Evolutionary conservation across 2,888 invertebrate genomes (phyloP).

Genomic region (Tachina lurida): DNA sequence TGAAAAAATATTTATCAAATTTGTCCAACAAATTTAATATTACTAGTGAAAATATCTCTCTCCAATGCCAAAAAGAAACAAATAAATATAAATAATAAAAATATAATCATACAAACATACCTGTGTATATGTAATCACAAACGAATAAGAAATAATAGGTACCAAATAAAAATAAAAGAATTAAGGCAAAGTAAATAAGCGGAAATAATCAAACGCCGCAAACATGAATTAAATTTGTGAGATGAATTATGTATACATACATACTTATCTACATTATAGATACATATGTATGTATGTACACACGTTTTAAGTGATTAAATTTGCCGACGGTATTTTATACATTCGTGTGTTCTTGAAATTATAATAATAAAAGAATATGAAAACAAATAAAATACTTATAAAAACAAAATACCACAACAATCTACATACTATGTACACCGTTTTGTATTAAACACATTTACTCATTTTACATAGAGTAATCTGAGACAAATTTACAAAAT

Average conservation of each 20-base stretch:
- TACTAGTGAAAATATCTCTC: constrained; percentile 31
- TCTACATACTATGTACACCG: background rate
- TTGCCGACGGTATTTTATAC: constrained; percentile 54
- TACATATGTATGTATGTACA: background rate
- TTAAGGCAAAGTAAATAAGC: background rate
- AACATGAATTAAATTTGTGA: constrained; percentile 25
- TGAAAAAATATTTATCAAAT: background rate
- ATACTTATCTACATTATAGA: too few species aligned
- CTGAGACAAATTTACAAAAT: background rate
- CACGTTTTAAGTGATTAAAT: background rate
- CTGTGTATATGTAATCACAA: background rate
- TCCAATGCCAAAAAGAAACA: constrained; percentile 34
- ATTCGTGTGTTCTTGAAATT: constrained; percentile 18
- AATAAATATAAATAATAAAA: background rate
- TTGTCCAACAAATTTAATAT: background rate
- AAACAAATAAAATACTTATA: background rate
- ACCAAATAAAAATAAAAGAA: constrained; percentile 4
- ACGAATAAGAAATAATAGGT: background rate
- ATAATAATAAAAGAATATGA: background rate
- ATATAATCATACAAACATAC: background rate
- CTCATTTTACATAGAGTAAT: background rate
- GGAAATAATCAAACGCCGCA: background rate
- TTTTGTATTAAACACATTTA: background rate
- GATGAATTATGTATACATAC: background rate
- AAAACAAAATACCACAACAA: background rate